Evolutionary conservation across 2,888 invertebrate species (phyloP).

Genomic region (Heterodera filipjevi): DNA sequence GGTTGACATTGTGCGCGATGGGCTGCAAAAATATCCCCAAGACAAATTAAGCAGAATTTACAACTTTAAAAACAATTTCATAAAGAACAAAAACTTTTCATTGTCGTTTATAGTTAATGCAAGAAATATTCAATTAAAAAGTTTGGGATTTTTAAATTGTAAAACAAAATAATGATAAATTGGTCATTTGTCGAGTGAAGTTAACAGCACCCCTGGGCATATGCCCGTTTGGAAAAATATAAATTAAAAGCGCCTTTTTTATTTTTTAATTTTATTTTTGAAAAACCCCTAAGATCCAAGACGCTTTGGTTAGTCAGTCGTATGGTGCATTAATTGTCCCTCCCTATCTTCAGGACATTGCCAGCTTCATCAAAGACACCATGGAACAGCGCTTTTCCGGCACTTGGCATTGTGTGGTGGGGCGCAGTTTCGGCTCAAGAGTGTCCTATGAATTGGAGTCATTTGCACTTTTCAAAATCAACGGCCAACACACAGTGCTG

Average conservation of each 20-base stretch:
- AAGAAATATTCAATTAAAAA: too few species aligned
- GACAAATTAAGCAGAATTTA: constrained; percentile 28
- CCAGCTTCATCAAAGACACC: constrained; percentile 42
- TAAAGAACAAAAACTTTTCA: neutral
- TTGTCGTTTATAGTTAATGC: too few species aligned
- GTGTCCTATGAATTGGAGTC: constrained; percentile 43
- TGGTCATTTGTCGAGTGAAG: too few species aligned
- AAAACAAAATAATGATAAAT: too few species aligned
- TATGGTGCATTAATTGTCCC: neutral
- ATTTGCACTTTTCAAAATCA: constrained; percentile 42
- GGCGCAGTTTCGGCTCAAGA: constrained; percentile 46
- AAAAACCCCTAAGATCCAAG: too few species aligned
- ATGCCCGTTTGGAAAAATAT: too few species aligned
- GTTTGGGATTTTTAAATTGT: too few species aligned
- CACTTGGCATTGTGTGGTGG: constrained; percentile 47
- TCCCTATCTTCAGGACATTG: constrained; percentile 35
- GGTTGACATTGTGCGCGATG: constrained; percentile 34
- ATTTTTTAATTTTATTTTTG: too few species aligned
- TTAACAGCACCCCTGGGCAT: too few species aligned
- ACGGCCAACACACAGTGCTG: constrained; percentile 33
- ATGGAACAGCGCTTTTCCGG: constrained; percentile 40
- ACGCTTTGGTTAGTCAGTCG: too few species aligned
- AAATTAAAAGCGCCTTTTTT: too few species aligned
- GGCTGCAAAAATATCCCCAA: constrained; percentile 26
- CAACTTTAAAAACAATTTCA: neutral